A percentile compares a stretch with the other conserved stretches of the same genome.
phyloP scores from a whole-genome alignment of 2,113 vertebrate species.

The Sinosuthora webbiana region DNA sequence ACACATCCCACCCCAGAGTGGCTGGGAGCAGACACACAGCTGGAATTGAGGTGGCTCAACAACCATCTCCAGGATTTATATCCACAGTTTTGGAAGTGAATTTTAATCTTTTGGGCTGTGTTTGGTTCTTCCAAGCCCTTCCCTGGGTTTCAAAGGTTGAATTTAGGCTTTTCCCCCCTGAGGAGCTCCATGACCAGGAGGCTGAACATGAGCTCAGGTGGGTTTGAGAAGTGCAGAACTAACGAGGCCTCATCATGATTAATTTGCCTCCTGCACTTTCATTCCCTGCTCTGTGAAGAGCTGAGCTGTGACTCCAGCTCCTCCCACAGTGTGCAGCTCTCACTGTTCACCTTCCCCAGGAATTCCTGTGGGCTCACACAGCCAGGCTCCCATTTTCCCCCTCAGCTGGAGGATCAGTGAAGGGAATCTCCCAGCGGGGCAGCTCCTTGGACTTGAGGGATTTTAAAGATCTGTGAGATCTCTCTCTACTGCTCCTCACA shows the following conservation, averaged over 20 bases:
- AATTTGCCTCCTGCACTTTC: neutral
- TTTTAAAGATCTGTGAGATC: neutral
- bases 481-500: neutral
- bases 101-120: rapidly evolving
- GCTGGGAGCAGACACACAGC: neutral
- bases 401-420: neutral
- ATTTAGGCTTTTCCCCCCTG: neutral
- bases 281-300: neutral
- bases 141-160: neutral
- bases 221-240: neutral
- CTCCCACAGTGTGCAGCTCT: neutral
- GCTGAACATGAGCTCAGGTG: neutral
- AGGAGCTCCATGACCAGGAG: neutral
- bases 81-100: neutral
- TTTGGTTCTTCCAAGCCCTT: neutral
- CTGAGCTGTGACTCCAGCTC: neutral
- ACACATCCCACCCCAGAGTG: neutral
- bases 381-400: neutral
- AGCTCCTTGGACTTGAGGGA: neutral
- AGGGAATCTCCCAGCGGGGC: neutral
- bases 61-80: neutral
- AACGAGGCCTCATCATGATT: neutral
- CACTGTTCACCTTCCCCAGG: neutral
- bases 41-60: neutral
- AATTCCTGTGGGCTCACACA: neutral